Percentiles rank a stretch among this genome's conserved stretches.
These are phyloP conservation scores for Auanema freiburgensis DNA, from an alignment of 2,888 invertebrate genomes.

Conservation along the genomic window DNA sequence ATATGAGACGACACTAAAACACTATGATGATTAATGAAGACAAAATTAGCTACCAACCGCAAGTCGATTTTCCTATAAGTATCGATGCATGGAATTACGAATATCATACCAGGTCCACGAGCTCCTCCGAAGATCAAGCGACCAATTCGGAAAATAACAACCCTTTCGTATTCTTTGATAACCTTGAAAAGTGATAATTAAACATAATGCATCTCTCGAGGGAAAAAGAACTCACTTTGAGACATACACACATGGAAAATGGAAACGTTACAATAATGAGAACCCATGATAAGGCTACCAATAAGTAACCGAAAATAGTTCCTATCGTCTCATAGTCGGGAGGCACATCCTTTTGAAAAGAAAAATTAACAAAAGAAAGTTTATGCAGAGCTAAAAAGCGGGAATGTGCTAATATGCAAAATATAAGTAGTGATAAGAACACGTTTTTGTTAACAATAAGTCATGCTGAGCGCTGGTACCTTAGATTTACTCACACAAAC, in stretches of 20 bases:
- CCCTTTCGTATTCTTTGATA: conserved; percentile 73
- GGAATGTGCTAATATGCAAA: no score
- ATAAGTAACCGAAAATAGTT: conserved; percentile 63
- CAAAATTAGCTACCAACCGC: conserved; percentile 66
- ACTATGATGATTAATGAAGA: neutral
- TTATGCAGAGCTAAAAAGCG: no score
- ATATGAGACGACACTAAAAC: conserved; percentile 60
- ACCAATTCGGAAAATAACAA: conserved; percentile 83
- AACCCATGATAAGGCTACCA: conserved; percentile 60
- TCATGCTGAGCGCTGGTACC: no score
- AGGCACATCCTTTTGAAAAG: conserved; percentile 58
- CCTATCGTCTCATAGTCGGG: conserved; percentile 64
- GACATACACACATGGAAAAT: conserved; percentile 63
- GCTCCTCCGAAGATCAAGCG: conserved; percentile 76
- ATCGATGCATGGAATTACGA: conserved; percentile 90
- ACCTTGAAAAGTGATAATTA: conserved; percentile 39
- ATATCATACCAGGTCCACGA: conserved; percentile 83
- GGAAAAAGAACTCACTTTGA: conserved; percentile 48
- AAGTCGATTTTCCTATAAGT: conserved; percentile 87
- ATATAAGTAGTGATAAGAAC: no score
- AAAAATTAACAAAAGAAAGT: neutral
- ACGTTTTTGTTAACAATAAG: no score
- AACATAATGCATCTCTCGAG: no score
- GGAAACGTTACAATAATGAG: conserved; percentile 62
- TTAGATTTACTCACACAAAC: no score